Base-by-base conservation (phyloP, 2,113 vertebrate genomes). In the Macheiramphus alcinus region DNA sequence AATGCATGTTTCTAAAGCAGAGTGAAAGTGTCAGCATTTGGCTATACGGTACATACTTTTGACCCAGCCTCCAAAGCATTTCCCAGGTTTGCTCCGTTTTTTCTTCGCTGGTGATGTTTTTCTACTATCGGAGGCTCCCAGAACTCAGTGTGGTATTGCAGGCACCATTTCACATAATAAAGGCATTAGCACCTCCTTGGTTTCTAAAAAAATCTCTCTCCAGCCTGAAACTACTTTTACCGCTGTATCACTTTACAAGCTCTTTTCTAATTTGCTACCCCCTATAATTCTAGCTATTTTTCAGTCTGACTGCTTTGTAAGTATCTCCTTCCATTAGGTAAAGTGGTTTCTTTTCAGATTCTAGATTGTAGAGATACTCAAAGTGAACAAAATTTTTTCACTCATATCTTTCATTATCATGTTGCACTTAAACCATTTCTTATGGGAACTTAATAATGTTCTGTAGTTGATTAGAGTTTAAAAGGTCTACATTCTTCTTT, bases 341-440 rank as follows among this genome's bases (percentile, higher is more conserved):
- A 97, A 93, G 88, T 92, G 90, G 80, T 96, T 94, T 98, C 96
- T 96, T 97, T 95, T 96, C 81, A 96, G 80, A 91, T 88, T 96
- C 80, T 92, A 85, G 80, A 97, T 95, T 97, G 95, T 62, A 97
- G 86, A 94, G 94, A 88, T 95, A 94, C 84, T 79, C 90, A 97
- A 87, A 95, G 36, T 68, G 93, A 97, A 96, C 53, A 97, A 92
- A 93, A 52, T 73, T 86, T 94, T 90, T 95, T 93, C 91, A 73
- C 58, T 96, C 32, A 11, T 52, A 82, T 90, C 96, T 97, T 94
- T 94, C 88, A 96, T 93, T 97, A 93, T 95, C 93, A 92, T 63
- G 53, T 94, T 96, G 79, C 86, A 95, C 94, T 97, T 95, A 96
- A 96, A 92, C 66, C 95, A 94, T 96, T 97, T 97, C 92, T 97